Base-by-base conservation (phyloP, 2,797 vertebrate species). In the Sebastes matsubarae region DNA sequence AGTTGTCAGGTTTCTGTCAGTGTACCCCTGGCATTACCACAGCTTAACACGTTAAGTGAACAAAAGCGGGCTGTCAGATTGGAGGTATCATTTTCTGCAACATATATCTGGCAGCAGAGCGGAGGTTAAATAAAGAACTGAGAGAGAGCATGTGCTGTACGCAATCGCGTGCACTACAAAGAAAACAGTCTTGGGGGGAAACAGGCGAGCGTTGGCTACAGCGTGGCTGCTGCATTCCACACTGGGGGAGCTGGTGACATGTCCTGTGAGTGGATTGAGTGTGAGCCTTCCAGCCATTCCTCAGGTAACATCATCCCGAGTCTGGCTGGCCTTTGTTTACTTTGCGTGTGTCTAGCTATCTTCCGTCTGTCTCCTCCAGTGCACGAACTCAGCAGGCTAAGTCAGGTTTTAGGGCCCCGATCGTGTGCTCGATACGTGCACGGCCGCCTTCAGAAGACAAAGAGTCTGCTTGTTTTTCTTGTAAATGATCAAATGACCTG, bases 271-370 rank as follows among this genome's bases (percentile, higher is more conserved):
- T 75, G 69, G 80, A 80, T 65, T 59, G 69, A 90, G 80, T 57
- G 76, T 59, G 82, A 90, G 85, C 76, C 84, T 87, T 86, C 64
- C 75, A 85, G 76, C 85, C 88, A 89, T 91, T 86, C 88, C 69
- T 89, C 83, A 90, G 87, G 93, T 92, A 95, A 94, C 80, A 92
- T 90, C 90, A 82, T 81, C 79, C 82, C 36, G 64, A 77, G 60
- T 68, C 78, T 84, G 83, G 82, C 81, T 73, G 68, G 64, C 69
- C 76, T 88, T 85, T 91, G 86, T 89, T 93, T 92, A 84, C 84
- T 87, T 87, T 83, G 75, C 6, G 27, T 59, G 70, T 24, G 77
- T 86, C 77, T 90, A 60, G 42, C 75, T 84, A 86, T 92, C 87
- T 85, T 78, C 71, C 29, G 57, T 70, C 72, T 63, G 81, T 87